Conservation (phyloP, 2,797 vertebrate genomes). For the Sitta carolinensis region DNA sequence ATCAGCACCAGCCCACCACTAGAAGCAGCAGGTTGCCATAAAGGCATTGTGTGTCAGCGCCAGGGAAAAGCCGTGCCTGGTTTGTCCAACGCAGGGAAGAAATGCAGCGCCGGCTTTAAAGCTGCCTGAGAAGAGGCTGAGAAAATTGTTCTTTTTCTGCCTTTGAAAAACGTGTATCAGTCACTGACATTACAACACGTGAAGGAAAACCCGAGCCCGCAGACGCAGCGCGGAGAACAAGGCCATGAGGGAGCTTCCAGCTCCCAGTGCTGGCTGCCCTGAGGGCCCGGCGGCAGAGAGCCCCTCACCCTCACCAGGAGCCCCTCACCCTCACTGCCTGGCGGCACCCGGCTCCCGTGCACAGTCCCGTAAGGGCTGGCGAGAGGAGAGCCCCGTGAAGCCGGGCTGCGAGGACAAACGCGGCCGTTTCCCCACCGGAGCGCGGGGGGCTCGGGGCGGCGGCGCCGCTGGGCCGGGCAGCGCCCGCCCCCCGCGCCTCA, state of each 20-base stretch:
- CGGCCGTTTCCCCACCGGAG: rapidly evolving
- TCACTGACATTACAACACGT: not conserved
- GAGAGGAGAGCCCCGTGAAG: not conserved
- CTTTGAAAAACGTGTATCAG: not conserved
- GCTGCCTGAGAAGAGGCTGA: no score
- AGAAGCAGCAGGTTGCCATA: not conserved
- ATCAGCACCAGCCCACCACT: not conserved
- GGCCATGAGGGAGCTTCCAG: rapidly evolving
- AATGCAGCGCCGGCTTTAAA: not conserved
- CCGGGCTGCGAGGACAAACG: not conserved
- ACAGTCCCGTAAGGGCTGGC: not conserved
- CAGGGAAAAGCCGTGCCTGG: no score
- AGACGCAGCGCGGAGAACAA: no score
- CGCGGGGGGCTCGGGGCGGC: rapidly evolving
- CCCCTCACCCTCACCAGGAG: not conserved
- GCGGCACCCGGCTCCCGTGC: rapidly evolving
- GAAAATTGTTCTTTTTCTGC: not conserved
- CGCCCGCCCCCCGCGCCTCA: rapidly evolving
- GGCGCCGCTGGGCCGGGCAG: not conserved
- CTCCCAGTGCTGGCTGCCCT: not conserved
- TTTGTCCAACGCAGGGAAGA: not conserved
- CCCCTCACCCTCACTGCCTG: no score
- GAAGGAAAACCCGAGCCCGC: not conserved
- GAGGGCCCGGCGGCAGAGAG: not conserved
- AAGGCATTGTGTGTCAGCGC: not conserved